phyloP scores from a whole-genome alignment of 2,797 vertebrate species.

The Hydrophis major region DNA sequence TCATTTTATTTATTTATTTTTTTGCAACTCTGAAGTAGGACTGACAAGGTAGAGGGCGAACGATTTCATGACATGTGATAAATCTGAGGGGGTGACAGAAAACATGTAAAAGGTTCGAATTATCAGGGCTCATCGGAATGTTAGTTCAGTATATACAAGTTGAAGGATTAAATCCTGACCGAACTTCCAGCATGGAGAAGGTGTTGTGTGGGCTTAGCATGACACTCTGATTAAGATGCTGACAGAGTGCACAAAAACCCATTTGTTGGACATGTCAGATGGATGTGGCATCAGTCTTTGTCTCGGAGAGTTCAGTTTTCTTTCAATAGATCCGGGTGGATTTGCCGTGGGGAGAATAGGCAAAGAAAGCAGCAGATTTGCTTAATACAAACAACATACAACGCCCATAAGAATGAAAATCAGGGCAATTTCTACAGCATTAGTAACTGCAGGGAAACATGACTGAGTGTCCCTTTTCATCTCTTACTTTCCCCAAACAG shows the following conservation, averaged over 20 bases:
- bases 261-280: slow-evolving; percentile 92
- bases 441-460: slow-evolving; percentile 47
- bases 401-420: slow-evolving; percentile 63
- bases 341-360: slow-evolving; percentile 80
- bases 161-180: slow-evolving; percentile 84
- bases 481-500: slow-evolving; percentile 43
- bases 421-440: slow-evolving; percentile 57
- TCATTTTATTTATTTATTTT: neutral
- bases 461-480: slow-evolving; percentile 47
- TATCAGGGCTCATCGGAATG: slow-evolving; percentile 78
- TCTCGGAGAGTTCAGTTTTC: slow-evolving; percentile 80
- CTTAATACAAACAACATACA: slow-evolving; percentile 58
- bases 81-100: slow-evolving; percentile 70
- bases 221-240: slow-evolving; percentile 89
- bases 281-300: slow-evolving; percentile 89
- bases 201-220: slow-evolving; percentile 73
- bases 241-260: slow-evolving; percentile 89
- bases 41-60: neutral
- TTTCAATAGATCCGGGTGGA: slow-evolving; percentile 81
- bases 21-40: neutral
- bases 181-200: slow-evolving; percentile 70
- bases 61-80: slow-evolving; percentile 57
- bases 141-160: slow-evolving; percentile 83
- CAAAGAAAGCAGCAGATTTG: slow-evolving; percentile 59
- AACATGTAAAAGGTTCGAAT: slow-evolving; percentile 82